Conservation (phyloP, 2,888 invertebrate species). For the Spodoptera picta region DNA sequence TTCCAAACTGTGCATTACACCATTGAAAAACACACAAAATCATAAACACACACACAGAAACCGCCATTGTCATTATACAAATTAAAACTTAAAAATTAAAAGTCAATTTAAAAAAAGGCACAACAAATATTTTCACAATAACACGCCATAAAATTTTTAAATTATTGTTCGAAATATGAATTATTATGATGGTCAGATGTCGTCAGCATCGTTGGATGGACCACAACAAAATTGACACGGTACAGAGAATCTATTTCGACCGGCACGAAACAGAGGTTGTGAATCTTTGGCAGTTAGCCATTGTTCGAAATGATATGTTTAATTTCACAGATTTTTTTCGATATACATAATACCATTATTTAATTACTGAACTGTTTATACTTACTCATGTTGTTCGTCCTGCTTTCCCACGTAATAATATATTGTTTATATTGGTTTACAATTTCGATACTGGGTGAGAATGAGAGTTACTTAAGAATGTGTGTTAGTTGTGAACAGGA, state of each 20-base stretch:
- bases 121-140: not conserved
- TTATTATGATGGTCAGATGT: slow-evolving; percentile 28
- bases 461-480: not conserved
- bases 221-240: slow-evolving; percentile 81
- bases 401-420: too few species aligned
- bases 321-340: not conserved
- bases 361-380: not conserved
- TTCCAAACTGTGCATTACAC: slow-evolving; percentile 81
- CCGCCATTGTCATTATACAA: slow-evolving; percentile 44
- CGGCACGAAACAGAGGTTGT: slow-evolving; percentile 67
- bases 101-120: not conserved
- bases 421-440: too few species aligned
- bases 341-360: not conserved
- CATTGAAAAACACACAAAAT: slow-evolving; percentile 70
- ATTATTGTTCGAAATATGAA: slow-evolving; percentile 7
- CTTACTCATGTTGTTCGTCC: too few species aligned
- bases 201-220: slow-evolving; percentile 58
- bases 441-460: not conserved
- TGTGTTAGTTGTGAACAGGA: too few species aligned
- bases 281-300: slow-evolving; percentile 61
- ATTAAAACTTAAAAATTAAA: not conserved
- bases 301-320: slow-evolving; percentile 8
- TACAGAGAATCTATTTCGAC: slow-evolving; percentile 76
- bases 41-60: slow-evolving; percentile 55
- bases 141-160: slow-evolving; percentile 3